A percentile compares a stretch with the other conserved stretches of the same genome.
phyloP scores from a whole-genome alignment of 2,888 invertebrate species.

The Choristoneura rosaceana region DNA sequence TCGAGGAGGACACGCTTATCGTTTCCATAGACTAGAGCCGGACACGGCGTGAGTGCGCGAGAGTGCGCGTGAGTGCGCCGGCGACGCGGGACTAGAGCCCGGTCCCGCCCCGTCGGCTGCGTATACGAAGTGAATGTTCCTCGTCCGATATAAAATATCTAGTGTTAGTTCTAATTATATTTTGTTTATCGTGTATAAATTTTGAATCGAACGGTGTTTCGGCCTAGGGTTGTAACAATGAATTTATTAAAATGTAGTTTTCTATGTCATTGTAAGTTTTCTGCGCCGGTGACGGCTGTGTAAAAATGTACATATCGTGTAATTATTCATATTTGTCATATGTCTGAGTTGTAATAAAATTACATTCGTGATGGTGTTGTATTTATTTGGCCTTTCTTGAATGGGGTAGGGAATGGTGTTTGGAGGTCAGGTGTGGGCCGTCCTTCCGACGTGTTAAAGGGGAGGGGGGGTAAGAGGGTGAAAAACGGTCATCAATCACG shows the following conservation, averaged over 20 bases:
- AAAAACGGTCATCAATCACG: conserved; percentile 36
- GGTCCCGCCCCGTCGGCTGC: conserved; percentile 57
- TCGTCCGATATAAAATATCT: conserved; percentile 21
- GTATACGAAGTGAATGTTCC: conserved; percentile 38
- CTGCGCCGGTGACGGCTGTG: conserved; percentile 65
- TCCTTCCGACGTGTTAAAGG: conserved; percentile 3
- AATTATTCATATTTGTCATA: conserved; percentile 78
- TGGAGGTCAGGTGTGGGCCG: conserved; percentile 3
- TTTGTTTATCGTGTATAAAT: conserved; percentile 40
- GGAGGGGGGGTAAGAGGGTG: conserved; percentile 7
- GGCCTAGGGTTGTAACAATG: conserved; percentile 78
- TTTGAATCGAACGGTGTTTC: conserved; percentile 55
- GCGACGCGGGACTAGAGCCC: conserved; percentile 66
- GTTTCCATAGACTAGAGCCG: conserved; percentile 69
- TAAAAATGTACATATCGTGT: conserved; percentile 84
- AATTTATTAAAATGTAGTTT: conserved; percentile 80
- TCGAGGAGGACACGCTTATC: conserved; percentile 73
- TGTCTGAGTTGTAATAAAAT: conserved; percentile 77
- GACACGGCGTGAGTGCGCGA: conserved; percentile 26
- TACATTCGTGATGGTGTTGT: conserved; percentile 62
- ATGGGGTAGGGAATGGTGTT: conserved; percentile 3
- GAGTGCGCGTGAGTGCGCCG: conserved; percentile 43
- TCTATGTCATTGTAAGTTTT: conserved; percentile 71
- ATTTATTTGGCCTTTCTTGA: conserved; percentile 40
- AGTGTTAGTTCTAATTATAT: conserved; percentile 22